Evolutionary conservation across 64 coral and sea anemone genomes (phyloP), one percentile per base, ranked within the genome.

Genomic region (Montipora efflorescens): DNA sequence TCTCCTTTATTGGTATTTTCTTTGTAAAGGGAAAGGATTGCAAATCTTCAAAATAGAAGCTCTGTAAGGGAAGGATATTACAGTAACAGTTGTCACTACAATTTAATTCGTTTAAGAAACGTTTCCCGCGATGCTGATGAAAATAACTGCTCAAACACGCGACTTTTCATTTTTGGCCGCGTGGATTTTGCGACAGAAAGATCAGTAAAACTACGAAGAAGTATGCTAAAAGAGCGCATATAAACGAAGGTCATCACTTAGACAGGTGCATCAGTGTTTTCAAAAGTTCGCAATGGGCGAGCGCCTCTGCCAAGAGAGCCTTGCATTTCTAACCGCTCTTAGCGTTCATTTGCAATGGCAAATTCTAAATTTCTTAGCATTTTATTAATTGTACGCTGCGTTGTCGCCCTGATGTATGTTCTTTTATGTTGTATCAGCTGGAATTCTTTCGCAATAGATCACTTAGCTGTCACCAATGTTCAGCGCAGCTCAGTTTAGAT

Each of bases 391-490:
- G 47, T 77, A 76, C 53, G 86, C 66, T 90, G 66, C 61, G 73
- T 90, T 86, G 58, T 78, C 77, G 81, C 80, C 79, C 73, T 95
- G 93, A 90, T 90, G 82, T 90, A 95, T 86, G 67, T 84, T 75
- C 87, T 83, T 90, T 90, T 90, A 90, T 90, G 28, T 90, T 80
- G 53, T 44, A 82, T 95, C 93, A 95, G 93, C 88, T 95, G 88
- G 93, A 90, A 95, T 95, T 90, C 57, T 95, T 95, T 82, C 55
- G 84, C 86, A 77, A 95, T 95, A 84, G 80, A 90, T 88, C 88
- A 86, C 84, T 95, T 90, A 90, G 69, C 52, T 90, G 90, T 77
- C 73, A 85, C 80, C 89, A 95, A 7, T 19, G 43, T 11, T 50
- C 23, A 71, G 23, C 18, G 36, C 62, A 62, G 52, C 58, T 11